phyloP scores from a whole-genome alignment of 2,888 invertebrate genomes.

The Aphidoletes aphidimyza region DNA sequence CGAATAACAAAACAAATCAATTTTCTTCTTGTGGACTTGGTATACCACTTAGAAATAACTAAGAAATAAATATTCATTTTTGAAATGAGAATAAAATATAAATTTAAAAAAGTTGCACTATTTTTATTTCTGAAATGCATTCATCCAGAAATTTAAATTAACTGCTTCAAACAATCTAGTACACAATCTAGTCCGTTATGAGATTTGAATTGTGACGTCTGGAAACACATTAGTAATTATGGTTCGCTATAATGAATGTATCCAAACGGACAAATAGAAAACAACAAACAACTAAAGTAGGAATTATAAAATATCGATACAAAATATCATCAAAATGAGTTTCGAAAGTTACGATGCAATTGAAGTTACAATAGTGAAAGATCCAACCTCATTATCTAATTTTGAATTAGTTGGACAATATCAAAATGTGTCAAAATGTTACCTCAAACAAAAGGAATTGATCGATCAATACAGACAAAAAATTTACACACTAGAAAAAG shows the following conservation, averaged over 20 bases:
- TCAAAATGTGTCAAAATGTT: constrained; percentile 61
- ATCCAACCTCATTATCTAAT: background rate
- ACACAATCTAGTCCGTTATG: background rate
- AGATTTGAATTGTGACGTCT: background rate
- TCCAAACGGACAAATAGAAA: no score
- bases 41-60: no score
- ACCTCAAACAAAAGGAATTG: constrained; percentile 60
- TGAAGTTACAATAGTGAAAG: background rate
- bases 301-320: background rate
- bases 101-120: no score
- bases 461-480: constrained; percentile 63
- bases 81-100: no score
- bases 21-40: no score
- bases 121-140: no score
- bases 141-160: no score
- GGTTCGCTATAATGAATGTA: background rate
- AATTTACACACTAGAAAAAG: constrained; percentile 64
- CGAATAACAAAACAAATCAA: no score
- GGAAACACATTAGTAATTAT: background rate
- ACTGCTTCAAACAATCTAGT: constrained; percentile 9
- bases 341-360: background rate
- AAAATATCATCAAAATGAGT: background rate
- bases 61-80: no score
- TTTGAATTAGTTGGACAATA: constrained; percentile 63
- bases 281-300: no score